Evolutionary conservation across 2,888 invertebrate species (phyloP).

Genomic region (Standfussiana lucernea): DNA sequence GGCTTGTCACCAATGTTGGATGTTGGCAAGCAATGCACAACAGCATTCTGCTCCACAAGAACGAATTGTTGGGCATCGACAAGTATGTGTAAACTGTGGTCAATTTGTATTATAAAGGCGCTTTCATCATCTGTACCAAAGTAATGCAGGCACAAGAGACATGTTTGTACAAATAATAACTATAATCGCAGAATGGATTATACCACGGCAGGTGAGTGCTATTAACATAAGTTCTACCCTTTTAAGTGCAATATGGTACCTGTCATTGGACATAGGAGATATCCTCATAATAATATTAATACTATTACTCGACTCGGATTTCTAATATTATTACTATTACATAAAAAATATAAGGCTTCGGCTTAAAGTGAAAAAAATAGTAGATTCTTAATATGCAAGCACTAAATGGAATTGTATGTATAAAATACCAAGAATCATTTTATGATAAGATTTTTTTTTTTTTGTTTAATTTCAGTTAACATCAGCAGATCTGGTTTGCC

Average conservation of each 20-base stretch:
- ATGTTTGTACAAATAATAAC: background rate
- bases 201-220: background rate
- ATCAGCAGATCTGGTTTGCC: too few relatives aligned
- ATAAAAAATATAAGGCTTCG: too few relatives aligned
- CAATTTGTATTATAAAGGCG: background rate
- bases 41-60: background rate
- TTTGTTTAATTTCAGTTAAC: too few relatives aligned
- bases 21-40: conserved; percentile 8
- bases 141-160: background rate
- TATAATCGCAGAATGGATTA: conserved; percentile 7
- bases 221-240: background rate
- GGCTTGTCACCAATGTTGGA: conserved; percentile 1
- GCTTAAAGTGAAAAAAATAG: too few relatives aligned
- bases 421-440: too few relatives aligned
- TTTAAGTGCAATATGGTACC: background rate
- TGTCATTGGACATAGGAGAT: too few relatives aligned
- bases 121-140: background rate
- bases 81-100: conserved; percentile 3
- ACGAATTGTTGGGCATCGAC: background rate
- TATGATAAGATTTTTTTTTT: too few relatives aligned
- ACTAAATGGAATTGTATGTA: too few relatives aligned
- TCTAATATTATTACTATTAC: too few relatives aligned
- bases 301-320: too few relatives aligned
- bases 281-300: too few relatives aligned
- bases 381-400: too few relatives aligned